A percentile compares a stretch with the other conserved stretches of the same genome.
Evolutionary conservation across 2,797 vertebrate genomes (phyloP).

Genomic region (Siniperca obscura): DNA sequence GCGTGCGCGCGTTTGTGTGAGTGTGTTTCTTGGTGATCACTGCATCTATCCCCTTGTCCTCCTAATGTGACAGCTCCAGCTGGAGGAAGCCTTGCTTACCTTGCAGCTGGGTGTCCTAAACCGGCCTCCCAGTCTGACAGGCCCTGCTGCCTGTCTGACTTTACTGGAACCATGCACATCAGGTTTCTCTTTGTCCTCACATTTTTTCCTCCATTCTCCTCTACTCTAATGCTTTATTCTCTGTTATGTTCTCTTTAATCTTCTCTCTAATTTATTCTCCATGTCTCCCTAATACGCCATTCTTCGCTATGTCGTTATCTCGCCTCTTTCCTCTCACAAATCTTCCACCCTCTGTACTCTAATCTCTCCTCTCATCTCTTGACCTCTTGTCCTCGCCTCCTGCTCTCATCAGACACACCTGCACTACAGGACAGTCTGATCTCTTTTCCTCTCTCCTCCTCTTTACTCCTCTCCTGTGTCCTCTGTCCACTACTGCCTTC

Average conservation of each 20-base stretch:
- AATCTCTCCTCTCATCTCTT: constrained; percentile 34
- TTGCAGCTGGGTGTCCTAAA: constrained; percentile 64
- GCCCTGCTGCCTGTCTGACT: constrained; percentile 48
- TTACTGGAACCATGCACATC: constrained; percentile 44
- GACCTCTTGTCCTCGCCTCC: constrained; percentile 27
- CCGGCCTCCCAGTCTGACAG: constrained; percentile 48
- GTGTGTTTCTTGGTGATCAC: constrained; percentile 60
- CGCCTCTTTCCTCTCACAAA: not conserved
- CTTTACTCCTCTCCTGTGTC: constrained; percentile 19
- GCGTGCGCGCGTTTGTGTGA: constrained; percentile 13
- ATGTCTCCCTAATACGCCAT: constrained; percentile 16
- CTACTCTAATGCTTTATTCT: constrained; percentile 18
- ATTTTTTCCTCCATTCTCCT: constrained; percentile 36
- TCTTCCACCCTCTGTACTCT: not conserved
- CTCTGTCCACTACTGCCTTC: constrained; percentile 24
- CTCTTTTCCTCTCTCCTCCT: constrained; percentile 12
- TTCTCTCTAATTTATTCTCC: constrained; percentile 12
- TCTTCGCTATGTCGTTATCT: not conserved
- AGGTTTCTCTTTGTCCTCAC: constrained; percentile 46
- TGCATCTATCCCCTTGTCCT: constrained; percentile 65
- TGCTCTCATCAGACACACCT: constrained; percentile 50
- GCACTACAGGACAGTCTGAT: constrained; percentile 39
- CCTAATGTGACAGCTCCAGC: constrained; percentile 68
- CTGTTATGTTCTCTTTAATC: constrained; percentile 19
- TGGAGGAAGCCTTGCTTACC: constrained; percentile 69